These are phyloP conservation scores for Syngnathus floridae DNA, from an alignment of 2,113 vertebrate species.

Conservation along the genomic window DNA sequence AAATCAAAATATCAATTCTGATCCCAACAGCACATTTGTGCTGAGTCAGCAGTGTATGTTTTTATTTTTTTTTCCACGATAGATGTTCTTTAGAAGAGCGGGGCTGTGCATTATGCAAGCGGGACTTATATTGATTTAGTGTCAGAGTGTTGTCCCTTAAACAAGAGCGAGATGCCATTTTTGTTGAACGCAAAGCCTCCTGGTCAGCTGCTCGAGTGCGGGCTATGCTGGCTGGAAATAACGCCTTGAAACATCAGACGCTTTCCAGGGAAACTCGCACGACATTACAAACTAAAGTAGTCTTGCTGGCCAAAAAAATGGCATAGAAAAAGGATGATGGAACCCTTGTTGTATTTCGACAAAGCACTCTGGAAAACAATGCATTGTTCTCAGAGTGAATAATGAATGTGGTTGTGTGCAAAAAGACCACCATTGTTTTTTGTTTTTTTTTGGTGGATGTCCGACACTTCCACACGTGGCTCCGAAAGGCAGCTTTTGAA, in stretches of 20 bases:
- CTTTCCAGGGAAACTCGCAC: not conserved
- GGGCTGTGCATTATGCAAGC: not conserved
- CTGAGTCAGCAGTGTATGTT: not conserved
- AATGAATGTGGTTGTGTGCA: conserved; percentile 43
- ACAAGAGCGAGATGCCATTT: conserved; percentile 18
- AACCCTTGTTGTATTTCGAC: conserved; percentile 42
- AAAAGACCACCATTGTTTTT: conserved; percentile 49
- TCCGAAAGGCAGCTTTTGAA: conserved; percentile 24
- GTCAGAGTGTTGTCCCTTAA: conserved; percentile 37
- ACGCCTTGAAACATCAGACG: not conserved
- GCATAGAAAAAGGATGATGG: too few relatives aligned
- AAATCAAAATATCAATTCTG: too few relatives aligned
- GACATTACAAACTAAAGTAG: not conserved
- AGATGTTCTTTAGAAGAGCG: not conserved
- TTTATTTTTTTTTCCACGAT: not conserved
- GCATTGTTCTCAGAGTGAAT: conserved; percentile 45
- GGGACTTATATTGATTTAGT: conserved; percentile 14
- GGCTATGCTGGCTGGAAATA: conserved; percentile 21
- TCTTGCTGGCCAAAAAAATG: not conserved
- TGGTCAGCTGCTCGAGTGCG: conserved; percentile 8
- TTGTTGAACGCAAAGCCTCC: conserved; percentile 31
- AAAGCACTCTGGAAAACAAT: conserved; percentile 30
- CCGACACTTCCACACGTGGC: conserved; percentile 50
- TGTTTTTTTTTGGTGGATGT: conserved; percentile 26
- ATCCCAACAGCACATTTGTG: not conserved